Conservation (phyloP, 2,797 vertebrate species). For the Knipowitschia caucasica region DNA sequence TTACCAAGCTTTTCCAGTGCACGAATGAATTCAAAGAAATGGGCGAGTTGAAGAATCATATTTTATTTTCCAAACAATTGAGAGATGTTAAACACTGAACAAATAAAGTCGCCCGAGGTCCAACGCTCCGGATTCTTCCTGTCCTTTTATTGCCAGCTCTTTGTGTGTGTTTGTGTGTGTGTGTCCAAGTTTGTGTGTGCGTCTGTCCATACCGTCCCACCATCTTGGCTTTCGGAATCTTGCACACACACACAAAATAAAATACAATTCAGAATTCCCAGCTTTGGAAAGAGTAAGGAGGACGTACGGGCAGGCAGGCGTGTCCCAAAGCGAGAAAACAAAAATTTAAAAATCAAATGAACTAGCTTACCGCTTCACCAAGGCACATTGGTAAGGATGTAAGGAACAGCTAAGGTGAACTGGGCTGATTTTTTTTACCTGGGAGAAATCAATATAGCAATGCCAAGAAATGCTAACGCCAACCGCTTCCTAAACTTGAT, state of each 20-base stretch:
- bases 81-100: slow-evolving; percentile 80
- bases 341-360: slow-evolving; percentile 42
- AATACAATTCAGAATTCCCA: slow-evolving; percentile 26
- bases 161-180: too few relatives aligned
- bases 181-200: slow-evolving; percentile 53
- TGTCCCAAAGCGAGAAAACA: slow-evolving; percentile 46
- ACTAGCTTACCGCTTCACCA: slow-evolving; percentile 68
- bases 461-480: slow-evolving; percentile 30
- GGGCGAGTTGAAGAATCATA: slow-evolving; percentile 66
- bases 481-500: slow-evolving; percentile 12
- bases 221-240: slow-evolving; percentile 58
- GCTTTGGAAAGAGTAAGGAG: slow-evolving; percentile 26
- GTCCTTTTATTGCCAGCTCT: slow-evolving; percentile 79
- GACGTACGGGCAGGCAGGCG: slow-evolving; percentile 23
- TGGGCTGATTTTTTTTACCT: slow-evolving; percentile 50
- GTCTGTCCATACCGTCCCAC: slow-evolving; percentile 41
- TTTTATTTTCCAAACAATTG: slow-evolving; percentile 80
- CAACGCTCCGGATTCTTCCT: slow-evolving; percentile 66
- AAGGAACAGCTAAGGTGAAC: slow-evolving; percentile 45
- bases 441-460: slow-evolving; percentile 14
- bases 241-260: slow-evolving; percentile 25
- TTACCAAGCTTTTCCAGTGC: neutral
- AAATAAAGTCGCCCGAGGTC: slow-evolving; percentile 66
- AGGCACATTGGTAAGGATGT: slow-evolving; percentile 81
- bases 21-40: neutral